A percentile compares a stretch with the other conserved stretches of the same genome.
These are phyloP conservation scores for Gnatocerus cornutus DNA, from an alignment of 2,888 invertebrate genomes.

Conservation along the genomic window DNA sequence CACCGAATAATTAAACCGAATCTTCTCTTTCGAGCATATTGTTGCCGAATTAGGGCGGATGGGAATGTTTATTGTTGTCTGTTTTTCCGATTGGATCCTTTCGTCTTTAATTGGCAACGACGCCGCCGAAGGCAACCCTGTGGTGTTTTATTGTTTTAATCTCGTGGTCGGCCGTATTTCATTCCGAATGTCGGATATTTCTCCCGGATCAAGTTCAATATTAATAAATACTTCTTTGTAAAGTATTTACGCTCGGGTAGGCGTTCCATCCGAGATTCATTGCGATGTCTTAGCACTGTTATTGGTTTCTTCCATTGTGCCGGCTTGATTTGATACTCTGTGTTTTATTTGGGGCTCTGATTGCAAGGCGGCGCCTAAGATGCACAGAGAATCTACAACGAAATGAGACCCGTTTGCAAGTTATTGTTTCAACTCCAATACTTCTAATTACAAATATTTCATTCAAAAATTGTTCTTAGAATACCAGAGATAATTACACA, in stretches of 20 bases:
- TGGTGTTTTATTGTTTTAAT: conserved; percentile 55
- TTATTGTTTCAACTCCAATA: too few relatives aligned
- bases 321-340: conserved; percentile 24
- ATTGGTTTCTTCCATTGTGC: conserved; percentile 62
- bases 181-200: conserved; percentile 58
- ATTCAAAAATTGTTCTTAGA: too few relatives aligned
- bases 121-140: conserved; percentile 17
- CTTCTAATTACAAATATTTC: too few relatives aligned
- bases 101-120: conserved; percentile 39
- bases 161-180: conserved; percentile 54
- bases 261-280: conserved; percentile 68
- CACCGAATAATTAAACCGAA: conserved; percentile 47
- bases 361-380: neutral
- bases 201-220: conserved; percentile 60
- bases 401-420: too few relatives aligned
- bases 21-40: conserved; percentile 15
- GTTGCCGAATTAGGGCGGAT: conserved; percentile 21
- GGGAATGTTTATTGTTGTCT: conserved; percentile 37
- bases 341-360: conserved; percentile 5
- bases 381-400: neutral
- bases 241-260: conserved; percentile 61
- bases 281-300: conserved; percentile 64
- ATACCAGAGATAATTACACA: conserved; percentile 8
- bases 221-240: conserved; percentile 64
- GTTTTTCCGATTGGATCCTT: conserved; percentile 29